Percentiles rank a stretch among this genome's conserved stretches.
Evolutionary conservation across 2,113 vertebrate species (phyloP).

Genomic region (Siniperca chuatsi): DNA sequence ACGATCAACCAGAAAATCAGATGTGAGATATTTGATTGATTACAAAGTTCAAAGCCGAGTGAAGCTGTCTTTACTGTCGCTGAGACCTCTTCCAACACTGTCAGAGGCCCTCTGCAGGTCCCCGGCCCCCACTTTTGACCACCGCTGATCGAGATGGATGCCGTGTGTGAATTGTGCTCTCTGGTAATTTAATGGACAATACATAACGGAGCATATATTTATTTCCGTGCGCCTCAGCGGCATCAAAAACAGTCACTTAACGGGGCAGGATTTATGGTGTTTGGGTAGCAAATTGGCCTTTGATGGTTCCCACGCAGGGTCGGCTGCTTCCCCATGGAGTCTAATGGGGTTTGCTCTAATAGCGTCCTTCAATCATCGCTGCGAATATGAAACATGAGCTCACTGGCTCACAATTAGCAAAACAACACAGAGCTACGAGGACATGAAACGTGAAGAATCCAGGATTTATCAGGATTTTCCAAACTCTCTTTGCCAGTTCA

Average conservation of each 20-base stretch:
- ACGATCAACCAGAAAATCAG: background rate
- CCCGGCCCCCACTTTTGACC: conserved; percentile 50
- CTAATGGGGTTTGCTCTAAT: conserved; percentile 68
- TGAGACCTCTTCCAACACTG: background rate
- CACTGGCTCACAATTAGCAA: conserved; percentile 65
- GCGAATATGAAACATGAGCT: conserved; percentile 60
- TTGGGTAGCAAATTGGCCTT: conserved; percentile 74
- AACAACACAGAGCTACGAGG: conserved; percentile 29
- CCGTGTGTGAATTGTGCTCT: conserved; percentile 35
- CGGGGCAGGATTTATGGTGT: conserved; percentile 70
- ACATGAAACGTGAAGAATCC: background rate
- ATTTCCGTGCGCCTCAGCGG: conserved; percentile 31
- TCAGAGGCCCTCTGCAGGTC: conserved; percentile 12
- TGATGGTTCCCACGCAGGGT: conserved; percentile 72
- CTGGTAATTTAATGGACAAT: conserved; percentile 61
- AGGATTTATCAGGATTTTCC: conserved; percentile 14
- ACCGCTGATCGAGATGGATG: conserved; percentile 55
- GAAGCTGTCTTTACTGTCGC: background rate
- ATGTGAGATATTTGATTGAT: background rate
- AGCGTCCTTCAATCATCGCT: conserved; percentile 65
- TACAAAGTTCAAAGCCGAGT: background rate
- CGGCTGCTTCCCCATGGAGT: conserved; percentile 53
- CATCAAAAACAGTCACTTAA: conserved; percentile 77
- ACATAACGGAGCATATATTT: conserved; percentile 50
- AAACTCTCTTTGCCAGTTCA: conserved; percentile 6